These are phyloP conservation scores for Acromyrmex charruanus DNA, from an alignment of 1,140 invertebrate genomes.

Conservation along the genomic window DNA sequence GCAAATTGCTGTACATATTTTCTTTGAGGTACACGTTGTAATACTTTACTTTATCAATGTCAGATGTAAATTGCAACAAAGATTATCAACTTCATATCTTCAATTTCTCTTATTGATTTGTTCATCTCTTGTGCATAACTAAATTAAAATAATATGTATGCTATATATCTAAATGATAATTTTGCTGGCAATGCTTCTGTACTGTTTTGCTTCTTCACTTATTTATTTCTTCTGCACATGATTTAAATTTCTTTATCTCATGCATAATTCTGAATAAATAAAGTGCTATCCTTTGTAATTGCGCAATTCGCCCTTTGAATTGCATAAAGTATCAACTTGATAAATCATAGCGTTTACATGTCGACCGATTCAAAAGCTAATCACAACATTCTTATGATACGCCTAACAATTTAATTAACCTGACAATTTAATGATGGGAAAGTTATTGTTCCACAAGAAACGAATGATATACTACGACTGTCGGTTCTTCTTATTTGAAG, in stretches of 20 bases:
- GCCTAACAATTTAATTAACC: conserved; percentile 47
- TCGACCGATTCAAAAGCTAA: conserved; percentile 25
- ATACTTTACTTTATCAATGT: neutral
- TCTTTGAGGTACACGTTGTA: neutral
- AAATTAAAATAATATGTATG: neutral
- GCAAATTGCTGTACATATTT: neutral
- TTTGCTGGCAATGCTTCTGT: neutral
- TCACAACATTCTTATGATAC: conserved; percentile 2
- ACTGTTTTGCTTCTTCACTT: neutral
- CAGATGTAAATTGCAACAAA: neutral
- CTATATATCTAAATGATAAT: neutral
- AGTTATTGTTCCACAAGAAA: conserved; percentile 57
- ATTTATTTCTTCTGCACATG: neutral
- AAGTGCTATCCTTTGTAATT: conserved; percentile 7
- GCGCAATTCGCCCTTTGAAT: conserved; percentile 6
- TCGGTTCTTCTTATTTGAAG: conserved; percentile 4
- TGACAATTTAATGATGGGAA: conserved; percentile 62
- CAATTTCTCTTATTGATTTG: neutral
- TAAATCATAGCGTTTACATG: conserved; percentile 17
- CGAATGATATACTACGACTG: conserved; percentile 52
- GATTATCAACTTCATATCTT: neutral
- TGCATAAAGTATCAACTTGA: neutral
- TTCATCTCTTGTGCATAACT: neutral
- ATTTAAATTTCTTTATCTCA: conserved; percentile 4
- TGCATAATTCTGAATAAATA: neutral